Percentiles rank a stretch among this genome's conserved stretches.
Conservation (phyloP, 2,113 vertebrate species). For the Burhinus oedicnemus region DNA sequence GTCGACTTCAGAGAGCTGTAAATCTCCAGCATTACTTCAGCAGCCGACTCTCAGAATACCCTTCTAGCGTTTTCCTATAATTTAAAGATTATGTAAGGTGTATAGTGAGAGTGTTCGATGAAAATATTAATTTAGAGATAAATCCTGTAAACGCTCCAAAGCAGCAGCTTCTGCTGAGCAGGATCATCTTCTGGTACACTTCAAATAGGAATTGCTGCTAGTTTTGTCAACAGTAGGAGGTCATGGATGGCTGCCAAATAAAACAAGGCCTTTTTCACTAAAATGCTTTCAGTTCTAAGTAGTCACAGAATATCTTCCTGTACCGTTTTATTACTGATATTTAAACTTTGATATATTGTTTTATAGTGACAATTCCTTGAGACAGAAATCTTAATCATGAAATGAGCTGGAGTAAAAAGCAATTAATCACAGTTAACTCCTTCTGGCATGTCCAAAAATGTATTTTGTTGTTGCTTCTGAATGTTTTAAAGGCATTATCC, state of each 20-base stretch:
- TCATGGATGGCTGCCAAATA: conserved; percentile 76
- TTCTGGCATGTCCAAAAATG: conserved; percentile 20
- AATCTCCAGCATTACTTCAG: conserved; percentile 71
- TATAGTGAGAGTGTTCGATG: conserved; percentile 62
- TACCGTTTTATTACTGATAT: conserved; percentile 69
- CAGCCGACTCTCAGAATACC: conserved; percentile 59
- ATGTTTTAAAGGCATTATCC: conserved; percentile 62
- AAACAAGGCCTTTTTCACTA: conserved; percentile 74
- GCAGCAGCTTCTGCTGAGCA: conserved; percentile 54
- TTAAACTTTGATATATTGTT: conserved; percentile 68
- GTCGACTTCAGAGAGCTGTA: conserved; percentile 73
- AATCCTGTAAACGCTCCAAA: conserved; percentile 72
- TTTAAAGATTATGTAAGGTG: conserved; percentile 80
- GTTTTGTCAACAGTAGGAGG: conserved; percentile 79
- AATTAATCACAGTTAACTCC: conserved; percentile 65
- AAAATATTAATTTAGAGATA: conserved; percentile 84
- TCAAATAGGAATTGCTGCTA: conserved; percentile 74
- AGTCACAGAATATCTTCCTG: conserved; percentile 54
- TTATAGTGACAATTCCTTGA: conserved; percentile 56
- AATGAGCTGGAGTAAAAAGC: conserved; percentile 47
- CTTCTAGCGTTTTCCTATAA: conserved; percentile 73
- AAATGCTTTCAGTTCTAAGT: conserved; percentile 66
- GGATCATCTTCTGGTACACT: conserved; percentile 71
- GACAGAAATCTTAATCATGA: conserved; percentile 65
- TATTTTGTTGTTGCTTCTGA: conserved; percentile 35